A percentile compares a stretch with the other conserved stretches of the same genome.
phyloP scores from a whole-genome alignment of 2,797 vertebrate genomes.

The Alectoris magna region DNA sequence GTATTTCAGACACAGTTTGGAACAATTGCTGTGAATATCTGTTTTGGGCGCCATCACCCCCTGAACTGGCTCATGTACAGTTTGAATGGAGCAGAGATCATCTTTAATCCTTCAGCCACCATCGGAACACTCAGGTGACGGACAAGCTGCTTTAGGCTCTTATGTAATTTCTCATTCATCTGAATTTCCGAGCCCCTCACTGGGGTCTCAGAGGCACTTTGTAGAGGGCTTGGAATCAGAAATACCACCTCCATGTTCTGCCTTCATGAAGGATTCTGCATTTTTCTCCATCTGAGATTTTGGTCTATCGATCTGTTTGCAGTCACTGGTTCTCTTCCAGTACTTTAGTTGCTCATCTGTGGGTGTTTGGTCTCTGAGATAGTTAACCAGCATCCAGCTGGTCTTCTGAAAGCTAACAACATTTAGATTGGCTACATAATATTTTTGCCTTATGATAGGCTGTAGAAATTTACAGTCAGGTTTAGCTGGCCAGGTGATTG shows the following conservation, averaged over 20 bases:
- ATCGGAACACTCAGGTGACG: conserved; percentile 90
- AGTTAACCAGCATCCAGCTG: not conserved
- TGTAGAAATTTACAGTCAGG: not conserved
- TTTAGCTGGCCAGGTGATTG: not conserved
- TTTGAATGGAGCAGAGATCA: conserved; percentile 94
- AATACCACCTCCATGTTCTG: not conserved
- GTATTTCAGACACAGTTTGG: conserved; percentile 97
- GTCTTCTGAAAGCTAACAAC: not conserved
- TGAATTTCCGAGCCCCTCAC: not conserved
- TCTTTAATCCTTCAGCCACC: conserved; percentile 97
- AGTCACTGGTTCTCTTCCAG: not conserved
- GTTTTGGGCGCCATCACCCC: conserved; percentile 95
- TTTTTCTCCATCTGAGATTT: not conserved
- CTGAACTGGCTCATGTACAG: conserved; percentile 98
- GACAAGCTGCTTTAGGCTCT: not conserved
- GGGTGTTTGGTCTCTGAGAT: not conserved
- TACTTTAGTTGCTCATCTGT: not conserved
- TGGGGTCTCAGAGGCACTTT: not conserved
- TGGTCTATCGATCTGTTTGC: not conserved
- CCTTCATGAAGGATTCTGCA: not conserved
- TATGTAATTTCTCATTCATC: not conserved
- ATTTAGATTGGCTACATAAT: not conserved
- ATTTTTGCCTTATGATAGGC: not conserved
- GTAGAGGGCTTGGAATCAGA: not conserved
- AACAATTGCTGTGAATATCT: conserved; percentile 94